A percentile compares a stretch with the other conserved stretches of the same genome.
Conservation (phyloP, 2,888 invertebrate species). For the Diachrysia chrysitis region DNA sequence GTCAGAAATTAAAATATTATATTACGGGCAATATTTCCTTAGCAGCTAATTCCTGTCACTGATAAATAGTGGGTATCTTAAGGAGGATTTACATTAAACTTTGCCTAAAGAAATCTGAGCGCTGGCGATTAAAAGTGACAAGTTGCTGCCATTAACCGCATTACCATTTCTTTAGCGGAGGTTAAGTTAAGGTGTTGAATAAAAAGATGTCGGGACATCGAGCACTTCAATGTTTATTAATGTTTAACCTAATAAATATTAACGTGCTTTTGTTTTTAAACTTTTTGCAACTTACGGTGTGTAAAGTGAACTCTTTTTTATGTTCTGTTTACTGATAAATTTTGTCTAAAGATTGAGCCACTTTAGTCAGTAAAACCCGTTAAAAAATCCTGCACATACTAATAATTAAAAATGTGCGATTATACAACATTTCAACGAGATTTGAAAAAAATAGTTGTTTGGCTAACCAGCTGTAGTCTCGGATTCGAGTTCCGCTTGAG, state of each 20-base stretch:
- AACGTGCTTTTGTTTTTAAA: neutral
- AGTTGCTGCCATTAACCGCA: constrained; percentile 49
- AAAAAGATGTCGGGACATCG: constrained; percentile 12
- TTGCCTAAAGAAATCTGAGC: constrained; percentile 54
- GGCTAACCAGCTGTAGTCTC: too few species aligned
- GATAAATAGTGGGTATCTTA: constrained; percentile 52
- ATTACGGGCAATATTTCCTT: constrained; percentile 25
- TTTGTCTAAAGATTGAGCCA: too few species aligned
- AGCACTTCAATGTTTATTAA: constrained; percentile 9
- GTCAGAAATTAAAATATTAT: constrained; percentile 26
- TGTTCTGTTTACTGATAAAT: too few species aligned
- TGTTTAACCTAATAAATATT: neutral
- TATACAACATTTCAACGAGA: too few species aligned
- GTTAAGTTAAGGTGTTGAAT: constrained; percentile 28
- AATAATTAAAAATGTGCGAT: too few species aligned
- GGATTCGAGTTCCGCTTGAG: too few species aligned
- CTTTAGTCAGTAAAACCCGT: too few species aligned
- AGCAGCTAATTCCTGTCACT: constrained; percentile 39
- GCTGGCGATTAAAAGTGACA: constrained; percentile 55
- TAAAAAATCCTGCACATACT: too few species aligned
- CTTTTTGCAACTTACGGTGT: too few species aligned
- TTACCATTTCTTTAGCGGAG: constrained; percentile 36
- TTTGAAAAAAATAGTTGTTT: too few species aligned
- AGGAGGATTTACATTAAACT: constrained; percentile 50
- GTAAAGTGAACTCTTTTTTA: too few species aligned